phyloP scores from a whole-genome alignment of 2,113 vertebrate species.

The Cheirogaleus medius region DNA sequence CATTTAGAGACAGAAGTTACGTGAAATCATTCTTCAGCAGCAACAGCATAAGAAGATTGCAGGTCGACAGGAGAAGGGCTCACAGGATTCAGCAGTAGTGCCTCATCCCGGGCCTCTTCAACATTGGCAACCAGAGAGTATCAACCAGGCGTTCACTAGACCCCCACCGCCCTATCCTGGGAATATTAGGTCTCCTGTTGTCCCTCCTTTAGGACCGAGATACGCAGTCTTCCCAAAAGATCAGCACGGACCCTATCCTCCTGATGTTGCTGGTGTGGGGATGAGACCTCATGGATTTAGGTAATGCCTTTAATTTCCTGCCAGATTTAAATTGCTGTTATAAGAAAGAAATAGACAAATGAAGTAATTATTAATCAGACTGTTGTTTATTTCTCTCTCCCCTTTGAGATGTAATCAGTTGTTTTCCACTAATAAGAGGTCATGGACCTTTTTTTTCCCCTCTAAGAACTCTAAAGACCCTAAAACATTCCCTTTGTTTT shows the following conservation, averaged over 20 bases:
- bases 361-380: not conserved
- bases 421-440: not conserved
- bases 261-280: conserved; percentile 85
- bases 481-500: not conserved
- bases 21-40: conserved; percentile 95
- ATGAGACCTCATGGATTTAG: conserved; percentile 89
- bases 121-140: conserved; percentile 91
- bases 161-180: conserved; percentile 97
- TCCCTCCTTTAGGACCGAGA: conserved; percentile 82
- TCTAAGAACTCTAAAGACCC: not conserved
- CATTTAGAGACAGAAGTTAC: conserved; percentile 92
- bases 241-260: conserved; percentile 86
- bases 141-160: conserved; percentile 87
- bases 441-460: not conserved
- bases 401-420: not conserved
- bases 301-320: conserved; percentile 77
- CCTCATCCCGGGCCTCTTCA: conserved; percentile 82
- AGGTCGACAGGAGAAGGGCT: conserved; percentile 91
- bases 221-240: conserved; percentile 89
- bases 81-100: conserved; percentile 83
- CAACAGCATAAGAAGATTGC: conserved; percentile 95
- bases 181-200: conserved; percentile 84
- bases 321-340: not conserved
- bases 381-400: not conserved
- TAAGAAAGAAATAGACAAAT: not conserved